Percentiles rank a stretch among this genome's conserved stretches.
Conservation (phyloP, 2,113 vertebrate species). For the Rhineura floridana region DNA sequence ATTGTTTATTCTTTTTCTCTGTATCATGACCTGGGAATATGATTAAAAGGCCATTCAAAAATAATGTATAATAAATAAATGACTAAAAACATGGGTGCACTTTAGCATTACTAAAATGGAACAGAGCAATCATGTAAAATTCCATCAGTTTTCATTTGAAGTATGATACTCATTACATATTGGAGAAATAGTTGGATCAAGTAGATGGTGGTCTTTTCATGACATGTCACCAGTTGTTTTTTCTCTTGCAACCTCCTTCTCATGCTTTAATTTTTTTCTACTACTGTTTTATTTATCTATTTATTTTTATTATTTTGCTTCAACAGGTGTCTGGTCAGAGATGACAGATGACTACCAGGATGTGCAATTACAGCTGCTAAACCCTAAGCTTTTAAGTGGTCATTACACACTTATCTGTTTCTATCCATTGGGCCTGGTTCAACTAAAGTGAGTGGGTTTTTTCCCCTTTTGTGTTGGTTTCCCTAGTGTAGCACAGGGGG, state of each 20-base stretch:
- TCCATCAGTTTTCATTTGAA: background rate
- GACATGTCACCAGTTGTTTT: background rate
- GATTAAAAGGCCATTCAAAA: slow-evolving; percentile 3
- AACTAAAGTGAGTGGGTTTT: background rate
- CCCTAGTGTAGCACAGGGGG: too few relatives aligned
- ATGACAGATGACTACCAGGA: background rate
- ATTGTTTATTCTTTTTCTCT: background rate
- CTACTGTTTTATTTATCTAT: background rate
- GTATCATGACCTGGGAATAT: background rate
- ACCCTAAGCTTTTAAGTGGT: background rate
- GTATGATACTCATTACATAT: background rate
- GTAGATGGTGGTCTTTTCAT: background rate
- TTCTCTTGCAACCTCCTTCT: background rate
- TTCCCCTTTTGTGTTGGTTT: too few relatives aligned
- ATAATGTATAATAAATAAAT: background rate
- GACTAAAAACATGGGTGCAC: slow-evolving; percentile 9
- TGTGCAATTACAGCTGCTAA: background rate
- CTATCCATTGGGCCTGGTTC: background rate
- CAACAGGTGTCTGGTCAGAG: background rate
- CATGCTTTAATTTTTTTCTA: background rate
- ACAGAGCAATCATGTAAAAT: slow-evolving; percentile 32
- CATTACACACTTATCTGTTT: background rate
- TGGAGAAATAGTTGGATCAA: rapidly evolving
- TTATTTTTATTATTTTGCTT: background rate
- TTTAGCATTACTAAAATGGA: slow-evolving; percentile 9